These are phyloP conservation scores for Diorhabda elongata DNA, from an alignment of 1,140 invertebrate species.

Conservation along the genomic window DNA sequence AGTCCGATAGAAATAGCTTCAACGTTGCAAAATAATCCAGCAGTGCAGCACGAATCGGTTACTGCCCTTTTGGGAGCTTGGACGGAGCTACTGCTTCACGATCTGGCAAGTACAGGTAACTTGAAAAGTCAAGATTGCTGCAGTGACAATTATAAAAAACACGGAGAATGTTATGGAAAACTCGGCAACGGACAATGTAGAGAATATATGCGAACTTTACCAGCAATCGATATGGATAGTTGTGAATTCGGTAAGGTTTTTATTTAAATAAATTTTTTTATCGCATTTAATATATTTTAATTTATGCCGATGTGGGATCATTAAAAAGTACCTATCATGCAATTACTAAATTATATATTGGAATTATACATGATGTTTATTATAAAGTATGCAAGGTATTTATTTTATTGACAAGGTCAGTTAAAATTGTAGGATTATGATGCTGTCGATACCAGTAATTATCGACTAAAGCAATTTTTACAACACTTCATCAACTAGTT, in stretches of 20 bases:
- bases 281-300: background rate
- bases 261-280: background rate
- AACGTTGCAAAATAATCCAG: conserved; percentile 45
- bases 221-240: conserved; percentile 57
- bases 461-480: too few species aligned
- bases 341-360: too few species aligned
- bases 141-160: conserved; percentile 36
- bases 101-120: conserved; percentile 66
- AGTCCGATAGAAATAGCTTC: conserved; percentile 52
- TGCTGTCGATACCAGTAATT: too few species aligned
- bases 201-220: conserved; percentile 72
- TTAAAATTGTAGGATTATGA: too few species aligned
- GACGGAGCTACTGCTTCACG: conserved; percentile 74
- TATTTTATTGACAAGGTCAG: too few species aligned
- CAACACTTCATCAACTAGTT: too few species aligned
- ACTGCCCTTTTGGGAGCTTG: conserved; percentile 77
- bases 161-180: conserved; percentile 55
- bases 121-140: conserved; percentile 43
- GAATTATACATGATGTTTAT: too few species aligned
- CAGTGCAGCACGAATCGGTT: conserved; percentile 60
- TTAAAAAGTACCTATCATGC: too few species aligned
- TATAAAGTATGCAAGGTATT: too few species aligned
- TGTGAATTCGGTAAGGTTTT: conserved; percentile 59
- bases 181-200: conserved; percentile 54
- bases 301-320: too few species aligned